A percentile compares a stretch with the other conserved stretches of the same genome.
phyloP scores from a whole-genome alignment of 2,113 vertebrate species.

The Picathartes gymnocephalus region DNA sequence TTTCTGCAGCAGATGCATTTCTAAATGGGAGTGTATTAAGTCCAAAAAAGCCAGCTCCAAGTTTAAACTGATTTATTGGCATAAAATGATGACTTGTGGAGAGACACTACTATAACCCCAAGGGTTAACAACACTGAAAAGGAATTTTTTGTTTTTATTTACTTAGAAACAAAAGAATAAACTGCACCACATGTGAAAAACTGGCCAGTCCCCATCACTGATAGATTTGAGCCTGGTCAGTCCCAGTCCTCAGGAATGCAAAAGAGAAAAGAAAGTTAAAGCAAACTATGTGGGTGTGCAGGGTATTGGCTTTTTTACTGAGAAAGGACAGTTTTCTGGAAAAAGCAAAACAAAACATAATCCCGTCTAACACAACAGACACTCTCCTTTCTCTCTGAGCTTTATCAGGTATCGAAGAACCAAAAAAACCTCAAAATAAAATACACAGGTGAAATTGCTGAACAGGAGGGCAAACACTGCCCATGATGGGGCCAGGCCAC shows the following conservation, averaged over 20 bases:
- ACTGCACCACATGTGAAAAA: neutral
- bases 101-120: neutral
- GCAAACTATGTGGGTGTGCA: neutral
- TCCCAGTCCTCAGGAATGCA: neutral
- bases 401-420: neutral
- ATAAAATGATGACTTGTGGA: neutral
- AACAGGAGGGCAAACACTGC: accelerated
- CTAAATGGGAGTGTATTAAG: neutral
- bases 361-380: neutral
- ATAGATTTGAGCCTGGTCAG: neutral
- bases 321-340: neutral
- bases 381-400: neutral
- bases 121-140: neutral
- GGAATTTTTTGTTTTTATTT: neutral
- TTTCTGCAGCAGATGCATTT: neutral
- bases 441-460: neutral
- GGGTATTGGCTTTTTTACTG: neutral
- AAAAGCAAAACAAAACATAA: neutral
- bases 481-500: neutral
- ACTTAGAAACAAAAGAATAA: neutral
- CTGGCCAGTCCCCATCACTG: neutral
- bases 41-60: neutral
- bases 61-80: neutral
- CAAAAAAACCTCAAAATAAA: neutral
- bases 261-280: neutral